Conservation (phyloP, 2,113 vertebrate genomes). For the Camelus dromedarius region DNA sequence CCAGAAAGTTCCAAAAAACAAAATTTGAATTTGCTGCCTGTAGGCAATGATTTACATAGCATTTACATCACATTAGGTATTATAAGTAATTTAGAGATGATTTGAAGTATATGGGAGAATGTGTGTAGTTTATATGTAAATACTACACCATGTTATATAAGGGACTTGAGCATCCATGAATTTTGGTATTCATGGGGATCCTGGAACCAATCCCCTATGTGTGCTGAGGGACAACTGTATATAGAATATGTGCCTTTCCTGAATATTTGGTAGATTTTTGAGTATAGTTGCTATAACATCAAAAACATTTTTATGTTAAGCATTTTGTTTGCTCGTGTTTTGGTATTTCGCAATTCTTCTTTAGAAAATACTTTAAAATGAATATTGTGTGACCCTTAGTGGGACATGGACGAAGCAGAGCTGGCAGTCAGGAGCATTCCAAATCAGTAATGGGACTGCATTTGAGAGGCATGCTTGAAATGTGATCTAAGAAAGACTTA, state of each 20-base stretch:
- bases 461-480: not conserved
- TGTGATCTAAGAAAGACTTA: not conserved
- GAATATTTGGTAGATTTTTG: constrained; percentile 15
- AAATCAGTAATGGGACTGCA: not conserved
- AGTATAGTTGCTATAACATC: not conserved
- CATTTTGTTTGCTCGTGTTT: not conserved
- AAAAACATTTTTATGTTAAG: not conserved
- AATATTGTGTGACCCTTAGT: not conserved
- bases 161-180: not conserved
- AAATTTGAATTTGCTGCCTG: not conserved
- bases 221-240: not conserved
- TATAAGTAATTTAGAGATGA: not conserved
- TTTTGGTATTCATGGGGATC: not conserved
- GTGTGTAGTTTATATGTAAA: not conserved
- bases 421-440: not conserved
- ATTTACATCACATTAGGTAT: not conserved
- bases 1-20: not conserved
- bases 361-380: constrained; percentile 1
- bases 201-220: not conserved
- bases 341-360: not conserved
- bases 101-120: not conserved
- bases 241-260: not conserved
- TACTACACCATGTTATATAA: not conserved
- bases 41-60: not conserved
- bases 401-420: not conserved